Conservation (phyloP, 2,797 vertebrate species). For the Microctenopoma steveboyesi region DNA sequence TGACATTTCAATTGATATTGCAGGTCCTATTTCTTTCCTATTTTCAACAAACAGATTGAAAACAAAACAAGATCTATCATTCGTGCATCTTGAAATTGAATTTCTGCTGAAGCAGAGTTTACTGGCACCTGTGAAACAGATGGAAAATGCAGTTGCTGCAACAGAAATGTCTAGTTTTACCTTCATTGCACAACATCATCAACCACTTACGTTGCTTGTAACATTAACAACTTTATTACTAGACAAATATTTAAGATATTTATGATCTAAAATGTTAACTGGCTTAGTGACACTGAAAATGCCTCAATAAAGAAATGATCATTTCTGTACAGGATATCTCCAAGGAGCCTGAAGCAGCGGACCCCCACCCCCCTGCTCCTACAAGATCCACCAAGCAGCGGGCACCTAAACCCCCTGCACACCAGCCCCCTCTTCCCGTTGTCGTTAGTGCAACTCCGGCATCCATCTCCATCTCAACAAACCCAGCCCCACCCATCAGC, state of each 20-base stretch:
- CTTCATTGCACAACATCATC: too few species aligned
- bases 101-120: conserved; percentile 10
- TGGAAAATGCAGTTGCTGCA: neutral
- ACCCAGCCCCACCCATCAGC: conserved; percentile 46
- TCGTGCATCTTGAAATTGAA: conserved; percentile 24
- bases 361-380: conserved; percentile 58
- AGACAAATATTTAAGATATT: too few species aligned
- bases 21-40: too few species aligned
- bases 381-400: conserved; percentile 74
- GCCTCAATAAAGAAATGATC: too few species aligned
- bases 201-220: too few species aligned
- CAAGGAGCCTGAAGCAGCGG: conserved; percentile 70
- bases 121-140: conserved; percentile 26
- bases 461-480: conserved; percentile 70
- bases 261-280: too few species aligned
- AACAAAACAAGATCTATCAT: neutral
- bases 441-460: conserved; percentile 50
- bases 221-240: too few species aligned
- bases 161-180: too few species aligned
- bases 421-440: conserved; percentile 55
- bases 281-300: too few species aligned
- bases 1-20: neutral
- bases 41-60: conserved; percentile 1
- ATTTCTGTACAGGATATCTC: conserved; percentile 51
- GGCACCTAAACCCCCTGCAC: conserved; percentile 83